Percentiles rank a stretch among this genome's conserved stretches.
Evolutionary conservation across 2,797 vertebrate species (phyloP).

Genomic region (Mormyrus proboscirostris): DNA sequence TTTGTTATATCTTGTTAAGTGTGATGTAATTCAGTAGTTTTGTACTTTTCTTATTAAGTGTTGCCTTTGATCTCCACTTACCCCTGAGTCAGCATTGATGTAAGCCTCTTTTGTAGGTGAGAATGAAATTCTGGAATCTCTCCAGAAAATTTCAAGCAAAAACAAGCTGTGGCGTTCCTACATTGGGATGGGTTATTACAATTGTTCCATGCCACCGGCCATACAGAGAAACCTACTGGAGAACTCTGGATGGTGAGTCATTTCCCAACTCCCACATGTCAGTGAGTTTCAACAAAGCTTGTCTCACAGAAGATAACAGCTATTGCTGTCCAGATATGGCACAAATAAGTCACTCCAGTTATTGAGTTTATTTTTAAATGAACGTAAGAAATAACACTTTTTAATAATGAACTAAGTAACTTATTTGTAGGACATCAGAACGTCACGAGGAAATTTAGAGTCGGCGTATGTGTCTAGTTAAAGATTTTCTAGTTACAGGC

Average conservation of each 20-base stretch:
- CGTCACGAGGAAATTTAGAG: not conserved
- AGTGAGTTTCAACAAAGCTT: not conserved
- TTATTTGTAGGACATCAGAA: not conserved
- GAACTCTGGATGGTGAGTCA: conserved; percentile 88
- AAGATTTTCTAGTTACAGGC: not conserved
- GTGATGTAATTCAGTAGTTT: not conserved
- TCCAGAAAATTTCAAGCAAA: conserved; percentile 79
- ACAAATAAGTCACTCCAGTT: not conserved
- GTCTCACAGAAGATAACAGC: not conserved
- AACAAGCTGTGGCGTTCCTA: conserved; percentile 95
- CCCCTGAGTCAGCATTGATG: not conserved
- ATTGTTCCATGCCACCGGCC: conserved; percentile 83
- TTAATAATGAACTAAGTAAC: not conserved
- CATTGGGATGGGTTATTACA: conserved; percentile 98
- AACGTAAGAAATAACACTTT: not conserved
- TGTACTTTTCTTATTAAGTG: not conserved
- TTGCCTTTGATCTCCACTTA: not conserved
- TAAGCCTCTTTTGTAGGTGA: conserved; percentile 69
- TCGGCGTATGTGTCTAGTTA: not conserved
- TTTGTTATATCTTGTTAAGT: not conserved
- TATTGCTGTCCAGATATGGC: not conserved
- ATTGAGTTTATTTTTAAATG: not conserved
- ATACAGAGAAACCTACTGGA: conserved; percentile 88
- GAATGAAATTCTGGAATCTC: conserved; percentile 81
- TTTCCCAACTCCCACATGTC: not conserved